Conservation (phyloP, 2,888 invertebrate species). For the Plemyria rubiginata region DNA sequence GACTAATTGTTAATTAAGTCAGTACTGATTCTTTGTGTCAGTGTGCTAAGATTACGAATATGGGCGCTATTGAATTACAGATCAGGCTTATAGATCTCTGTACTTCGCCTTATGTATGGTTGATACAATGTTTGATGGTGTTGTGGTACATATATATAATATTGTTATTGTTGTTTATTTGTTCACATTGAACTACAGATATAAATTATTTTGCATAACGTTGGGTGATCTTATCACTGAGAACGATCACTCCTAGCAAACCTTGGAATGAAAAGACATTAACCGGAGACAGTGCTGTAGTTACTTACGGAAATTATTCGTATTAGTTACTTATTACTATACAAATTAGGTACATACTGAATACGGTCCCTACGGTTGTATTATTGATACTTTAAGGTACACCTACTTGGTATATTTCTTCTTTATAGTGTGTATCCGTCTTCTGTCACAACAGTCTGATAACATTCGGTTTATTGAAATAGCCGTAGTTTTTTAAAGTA, state of each 20-base stretch:
- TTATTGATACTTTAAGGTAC: neutral
- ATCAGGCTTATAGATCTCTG: slow-evolving; percentile 20
- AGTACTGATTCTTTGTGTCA: slow-evolving; percentile 64
- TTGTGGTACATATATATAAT: neutral
- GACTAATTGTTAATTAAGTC: slow-evolving; percentile 72
- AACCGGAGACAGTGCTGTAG: too few species aligned
- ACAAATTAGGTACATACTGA: too few species aligned
- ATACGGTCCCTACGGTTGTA: too few species aligned
- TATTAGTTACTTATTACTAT: too few species aligned
- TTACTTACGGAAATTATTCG: too few species aligned
- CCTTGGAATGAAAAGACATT: too few species aligned
- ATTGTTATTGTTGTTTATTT: too few species aligned
- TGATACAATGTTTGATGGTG: slow-evolving; percentile 8
- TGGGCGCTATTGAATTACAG: slow-evolving; percentile 40
- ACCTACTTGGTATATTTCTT: neutral
- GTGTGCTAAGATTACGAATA: slow-evolving; percentile 54
- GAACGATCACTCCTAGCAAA: too few species aligned
- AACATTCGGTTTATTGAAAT: neutral
- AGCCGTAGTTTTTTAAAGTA: neutral
- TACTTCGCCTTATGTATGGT: slow-evolving; percentile 39
- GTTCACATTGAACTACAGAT: too few species aligned
- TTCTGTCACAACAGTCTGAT: neutral
- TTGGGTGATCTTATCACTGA: too few species aligned
- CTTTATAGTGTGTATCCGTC: neutral
- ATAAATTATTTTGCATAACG: too few species aligned